Evolutionary conservation across 2,797 vertebrate species (phyloP).

Genomic region (Phylloscopus collybita): DNA sequence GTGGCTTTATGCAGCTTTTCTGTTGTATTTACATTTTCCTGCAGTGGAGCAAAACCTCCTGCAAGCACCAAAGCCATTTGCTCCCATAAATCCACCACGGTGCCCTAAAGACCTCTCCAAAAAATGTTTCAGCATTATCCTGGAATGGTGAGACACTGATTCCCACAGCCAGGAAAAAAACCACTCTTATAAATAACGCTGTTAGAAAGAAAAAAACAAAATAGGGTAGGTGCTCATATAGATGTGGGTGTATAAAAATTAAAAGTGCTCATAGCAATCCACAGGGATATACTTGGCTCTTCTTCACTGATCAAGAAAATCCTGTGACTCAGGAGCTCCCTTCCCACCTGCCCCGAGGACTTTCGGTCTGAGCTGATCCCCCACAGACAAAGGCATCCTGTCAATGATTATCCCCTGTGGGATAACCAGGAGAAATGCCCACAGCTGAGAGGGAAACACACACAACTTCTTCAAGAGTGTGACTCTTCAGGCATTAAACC

Average conservation of each 20-base stretch:
- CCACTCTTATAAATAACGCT: accelerated
- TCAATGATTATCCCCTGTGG: not conserved
- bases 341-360: not conserved
- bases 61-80: not conserved
- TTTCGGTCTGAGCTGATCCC: not conserved
- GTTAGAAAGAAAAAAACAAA: not conserved
- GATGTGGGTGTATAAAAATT: not conserved
- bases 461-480: not conserved
- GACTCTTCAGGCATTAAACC: conserved; percentile 18
- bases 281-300: not conserved
- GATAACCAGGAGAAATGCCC: not conserved
- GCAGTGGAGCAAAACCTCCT: not conserved
- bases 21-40: not conserved
- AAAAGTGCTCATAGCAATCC: not conserved
- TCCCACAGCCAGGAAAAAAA: not conserved
- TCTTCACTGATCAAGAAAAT: not conserved
- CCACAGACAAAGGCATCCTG: not conserved
- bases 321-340: not conserved
- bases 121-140: not conserved
- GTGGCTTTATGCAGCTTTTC: not conserved
- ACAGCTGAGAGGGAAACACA: not conserved
- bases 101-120: not conserved
- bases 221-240: not conserved
- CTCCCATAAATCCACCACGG: accelerated
- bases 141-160: not conserved